These are phyloP conservation scores for Sturnira hondurensis DNA, from an alignment of 2,113 vertebrate species.

Conservation along the genomic window DNA sequence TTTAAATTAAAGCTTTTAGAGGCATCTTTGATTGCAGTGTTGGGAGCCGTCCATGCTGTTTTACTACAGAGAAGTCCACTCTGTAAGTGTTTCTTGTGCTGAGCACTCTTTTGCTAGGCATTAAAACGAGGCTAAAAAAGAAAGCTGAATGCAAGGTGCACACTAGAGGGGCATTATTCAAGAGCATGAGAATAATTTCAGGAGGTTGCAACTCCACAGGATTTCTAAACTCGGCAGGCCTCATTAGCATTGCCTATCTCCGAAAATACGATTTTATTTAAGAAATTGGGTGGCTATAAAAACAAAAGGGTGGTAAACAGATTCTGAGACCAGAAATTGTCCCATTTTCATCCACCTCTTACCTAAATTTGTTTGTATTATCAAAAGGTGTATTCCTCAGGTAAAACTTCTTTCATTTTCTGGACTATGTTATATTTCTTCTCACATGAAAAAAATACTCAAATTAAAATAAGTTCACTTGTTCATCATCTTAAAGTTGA, in stretches of 20 bases:
- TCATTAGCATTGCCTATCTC: background rate
- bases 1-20: conserved; percentile 72
- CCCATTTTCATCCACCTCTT: background rate
- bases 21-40: conserved; percentile 62
- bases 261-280: conserved; percentile 7
- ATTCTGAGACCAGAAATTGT: background rate
- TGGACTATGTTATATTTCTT: background rate
- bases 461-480: conserved; percentile 8
- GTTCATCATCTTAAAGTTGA: background rate
- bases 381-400: background rate
- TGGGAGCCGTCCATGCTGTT: conserved; percentile 72
- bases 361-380: background rate
- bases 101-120: conserved; percentile 56
- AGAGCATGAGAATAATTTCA: conserved; percentile 27
- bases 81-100: conserved; percentile 44
- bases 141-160: conserved; percentile 53
- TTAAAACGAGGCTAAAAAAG: conserved; percentile 51
- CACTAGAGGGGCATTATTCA: conserved; percentile 34
- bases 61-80: conserved; percentile 65
- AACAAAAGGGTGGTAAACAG: conserved; percentile 9
- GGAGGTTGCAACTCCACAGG: background rate
- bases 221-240: background rate
- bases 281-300: conserved; percentile 42
- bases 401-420: conserved; percentile 20
- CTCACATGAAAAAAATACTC: background rate